A percentile compares a stretch with the other conserved stretches of the same genome.
These are phyloP conservation scores for Gryllus bimaculatus DNA, from an alignment of 1,140 invertebrate genomes.

Conservation along the genomic window DNA sequence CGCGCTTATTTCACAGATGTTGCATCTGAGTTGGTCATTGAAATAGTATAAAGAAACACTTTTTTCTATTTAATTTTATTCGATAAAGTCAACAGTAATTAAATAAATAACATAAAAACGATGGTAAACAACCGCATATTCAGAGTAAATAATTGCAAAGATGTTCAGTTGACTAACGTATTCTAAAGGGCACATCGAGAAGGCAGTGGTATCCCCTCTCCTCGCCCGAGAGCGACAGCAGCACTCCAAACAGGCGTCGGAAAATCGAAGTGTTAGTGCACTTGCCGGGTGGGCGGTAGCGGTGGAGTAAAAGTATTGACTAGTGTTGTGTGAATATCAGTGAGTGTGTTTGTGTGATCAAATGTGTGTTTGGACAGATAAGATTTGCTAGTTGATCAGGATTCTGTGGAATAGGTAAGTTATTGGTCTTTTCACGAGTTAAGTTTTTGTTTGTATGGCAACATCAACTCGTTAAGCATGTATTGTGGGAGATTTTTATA, in stretches of 20 bases:
- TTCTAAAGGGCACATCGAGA: background rate
- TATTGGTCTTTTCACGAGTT: background rate
- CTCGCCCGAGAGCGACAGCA: background rate
- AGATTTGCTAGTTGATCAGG: background rate
- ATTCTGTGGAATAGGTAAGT: background rate
- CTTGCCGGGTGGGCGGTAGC: background rate
- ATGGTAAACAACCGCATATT: too few species aligned
- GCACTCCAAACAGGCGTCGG: background rate
- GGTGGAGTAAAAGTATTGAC: background rate
- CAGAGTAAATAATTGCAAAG: too few species aligned
- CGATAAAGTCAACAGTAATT: too few species aligned
- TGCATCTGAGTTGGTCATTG: too few species aligned
- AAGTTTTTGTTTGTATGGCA: background rate
- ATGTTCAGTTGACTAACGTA: too few species aligned
- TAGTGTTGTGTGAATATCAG: background rate
- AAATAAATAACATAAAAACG: too few species aligned
- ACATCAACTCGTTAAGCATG: background rate
- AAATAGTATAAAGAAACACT: too few species aligned
- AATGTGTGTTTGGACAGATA: background rate
- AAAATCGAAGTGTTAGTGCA: slow-evolving; percentile 4
- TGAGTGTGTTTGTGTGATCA: background rate
- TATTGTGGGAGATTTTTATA: background rate
- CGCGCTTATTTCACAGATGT: too few species aligned
- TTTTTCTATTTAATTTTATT: too few species aligned
- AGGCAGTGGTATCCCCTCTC: background rate